A percentile compares a stretch with the other conserved stretches of the same genome.
phyloP scores from a whole-genome alignment of 2,113 vertebrate genomes.

The Mustelus asterias region DNA sequence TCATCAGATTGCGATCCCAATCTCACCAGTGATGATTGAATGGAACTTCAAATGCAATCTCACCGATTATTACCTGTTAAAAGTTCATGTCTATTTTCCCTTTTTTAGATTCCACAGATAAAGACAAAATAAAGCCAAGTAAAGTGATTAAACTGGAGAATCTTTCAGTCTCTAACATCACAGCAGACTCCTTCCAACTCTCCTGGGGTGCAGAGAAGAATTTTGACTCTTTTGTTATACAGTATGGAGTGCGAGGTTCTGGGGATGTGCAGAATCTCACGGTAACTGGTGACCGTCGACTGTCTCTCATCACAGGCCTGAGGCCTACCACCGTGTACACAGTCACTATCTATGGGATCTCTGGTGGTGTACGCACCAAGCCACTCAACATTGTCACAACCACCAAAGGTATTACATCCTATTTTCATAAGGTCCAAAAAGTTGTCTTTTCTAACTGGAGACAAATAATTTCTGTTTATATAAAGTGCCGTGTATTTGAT shows the following conservation, averaged over 20 bases:
- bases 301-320: slow-evolving; percentile 37
- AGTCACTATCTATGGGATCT: slow-evolving; percentile 50
- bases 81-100: not conserved
- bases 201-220: slow-evolving; percentile 40
- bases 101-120: slow-evolving; percentile 39
- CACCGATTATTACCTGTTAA: not conserved
- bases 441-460: not conserved
- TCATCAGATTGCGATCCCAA: not conserved
- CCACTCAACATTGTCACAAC: slow-evolving; percentile 33
- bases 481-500: not conserved
- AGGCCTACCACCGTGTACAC: slow-evolving; percentile 44
- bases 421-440: not conserved
- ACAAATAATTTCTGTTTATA: not conserved
- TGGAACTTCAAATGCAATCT: not conserved
- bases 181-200: slow-evolving; percentile 41
- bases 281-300: not conserved
- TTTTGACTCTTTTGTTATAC: slow-evolving; percentile 50
- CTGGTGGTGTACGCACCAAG: slow-evolving; percentile 40
- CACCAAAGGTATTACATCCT: not conserved
- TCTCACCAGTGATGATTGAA: no score
- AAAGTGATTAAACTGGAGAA: slow-evolving; percentile 42
- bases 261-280: slow-evolving; percentile 30
- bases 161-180: slow-evolving; percentile 37
- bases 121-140: not conserved
- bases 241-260: slow-evolving; percentile 40